Conservation (phyloP, 2,797 vertebrate genomes). For the Tadarida brasiliensis region DNA sequence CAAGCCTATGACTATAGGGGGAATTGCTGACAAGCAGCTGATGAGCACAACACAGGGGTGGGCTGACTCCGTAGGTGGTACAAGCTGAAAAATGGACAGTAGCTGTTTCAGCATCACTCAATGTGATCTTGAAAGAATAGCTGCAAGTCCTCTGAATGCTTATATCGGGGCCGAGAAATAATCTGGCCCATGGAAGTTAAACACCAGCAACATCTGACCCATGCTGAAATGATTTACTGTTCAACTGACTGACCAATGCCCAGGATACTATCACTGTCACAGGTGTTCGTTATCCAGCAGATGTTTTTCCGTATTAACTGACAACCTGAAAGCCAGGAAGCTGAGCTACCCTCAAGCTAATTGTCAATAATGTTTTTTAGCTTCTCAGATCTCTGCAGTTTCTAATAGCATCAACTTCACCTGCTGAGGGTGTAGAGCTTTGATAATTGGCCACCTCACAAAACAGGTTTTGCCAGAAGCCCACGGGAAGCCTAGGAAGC, state of each 20-base stretch:
- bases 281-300: background rate
- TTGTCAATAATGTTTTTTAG: background rate
- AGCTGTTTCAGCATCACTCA: background rate
- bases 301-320: background rate
- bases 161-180: background rate
- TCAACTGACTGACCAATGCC: rapidly evolving
- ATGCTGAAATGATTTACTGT: background rate
- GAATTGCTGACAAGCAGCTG: background rate
- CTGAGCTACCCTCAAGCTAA: background rate
- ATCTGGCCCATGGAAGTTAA: background rate
- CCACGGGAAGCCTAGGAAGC: too few relatives aligned
- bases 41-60: background rate
- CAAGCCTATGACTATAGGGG: background rate
- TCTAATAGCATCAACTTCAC: background rate
- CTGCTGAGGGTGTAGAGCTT: background rate
- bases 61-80: too few relatives aligned
- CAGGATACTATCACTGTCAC: background rate
- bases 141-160: background rate
- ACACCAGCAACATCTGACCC: too few relatives aligned
- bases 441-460: background rate
- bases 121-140: background rate
- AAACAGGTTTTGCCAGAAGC: background rate
- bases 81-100: background rate
- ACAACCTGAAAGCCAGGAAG: background rate
- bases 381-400: background rate